Base-by-base conservation (phyloP, 1,140 invertebrate species). In the Calosoma granatense region DNA sequence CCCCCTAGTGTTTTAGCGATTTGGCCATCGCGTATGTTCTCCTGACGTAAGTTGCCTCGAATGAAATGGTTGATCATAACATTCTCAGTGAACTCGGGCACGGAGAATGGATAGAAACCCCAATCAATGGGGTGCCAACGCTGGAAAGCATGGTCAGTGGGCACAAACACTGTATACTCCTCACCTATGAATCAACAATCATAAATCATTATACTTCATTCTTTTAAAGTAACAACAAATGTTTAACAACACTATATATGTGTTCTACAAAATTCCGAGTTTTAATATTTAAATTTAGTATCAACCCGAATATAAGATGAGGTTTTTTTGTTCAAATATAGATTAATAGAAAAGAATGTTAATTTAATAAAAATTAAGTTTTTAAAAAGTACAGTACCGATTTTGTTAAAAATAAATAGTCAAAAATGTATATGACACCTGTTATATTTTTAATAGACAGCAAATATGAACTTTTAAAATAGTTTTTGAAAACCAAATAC, bases 61-160 rank as follows among this genome's bases (percentile, higher is more conserved):
- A 83, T 69, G 65, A 83, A 81, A 63, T 83, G 81, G 67, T 83
- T 83, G 26, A 76, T 71, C 54, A 83, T 74, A 47, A 82, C 72
- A 56, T 72, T 75, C 63, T 81, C 79, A 6, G 80, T 81, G 62
- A 84, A 84, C 64, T 82, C 79, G 11, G 78, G 78, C 23, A 83
- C 81, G 60, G 78, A 78, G 66, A 84, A 84, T 2, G 81, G 81
- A 67, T 83, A 83, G 69, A 84, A 84, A 26, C 81, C 81, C 81
- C 81, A 84, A 67, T 84, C 81, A 58, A 83, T 83, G 36, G 81
- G 81, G 68, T 82, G 80, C 79, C 80, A 84, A 56, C 78, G 67
- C 63, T 82, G 81, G 65, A 83, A 83, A 53, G 81, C 81, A 61
- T 78, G 74, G 67, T 83, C 81, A 14, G 77, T 78, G 3, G 81